phyloP scores from a whole-genome alignment of 2,113 vertebrate species.

The Sebastes schlegelii region DNA sequence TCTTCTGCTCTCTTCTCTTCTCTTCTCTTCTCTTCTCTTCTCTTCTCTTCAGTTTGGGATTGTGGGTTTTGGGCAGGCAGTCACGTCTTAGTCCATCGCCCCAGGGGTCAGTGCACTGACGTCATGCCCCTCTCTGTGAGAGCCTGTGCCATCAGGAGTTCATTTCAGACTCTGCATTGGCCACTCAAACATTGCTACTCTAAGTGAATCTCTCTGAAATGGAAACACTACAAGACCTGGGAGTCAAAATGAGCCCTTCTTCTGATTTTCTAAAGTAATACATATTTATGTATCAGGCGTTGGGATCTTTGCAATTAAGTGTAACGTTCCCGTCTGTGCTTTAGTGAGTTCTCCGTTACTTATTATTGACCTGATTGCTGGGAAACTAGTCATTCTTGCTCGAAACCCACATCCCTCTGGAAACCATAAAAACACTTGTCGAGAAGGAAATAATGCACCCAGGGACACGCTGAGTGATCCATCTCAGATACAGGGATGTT shows the following conservation, averaged over 20 bases:
- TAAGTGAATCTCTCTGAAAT: slow-evolving; percentile 40
- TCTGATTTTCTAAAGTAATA: slow-evolving; percentile 41
- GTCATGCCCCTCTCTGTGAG: slow-evolving; percentile 70
- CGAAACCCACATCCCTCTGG: slow-evolving; percentile 24
- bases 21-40: too few relatives aligned
- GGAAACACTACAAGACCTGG: slow-evolving; percentile 44
- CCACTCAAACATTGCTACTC: slow-evolving; percentile 29
- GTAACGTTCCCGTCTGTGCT: slow-evolving; percentile 47
- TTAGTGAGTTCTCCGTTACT: slow-evolving; percentile 22
- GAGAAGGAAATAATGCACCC: slow-evolving; percentile 7
- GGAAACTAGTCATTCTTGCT: slow-evolving; percentile 42
- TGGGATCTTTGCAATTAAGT: slow-evolving; percentile 42
- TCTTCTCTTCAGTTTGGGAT: too few relatives aligned
- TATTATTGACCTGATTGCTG: slow-evolving; percentile 56
- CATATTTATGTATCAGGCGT: slow-evolving; percentile 51
- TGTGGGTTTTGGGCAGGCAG: slow-evolving; percentile 42
- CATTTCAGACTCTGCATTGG: slow-evolving; percentile 50
- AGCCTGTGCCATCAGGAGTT: slow-evolving; percentile 60
- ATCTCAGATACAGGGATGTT: slow-evolving; percentile 15
- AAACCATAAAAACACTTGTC: slow-evolving; percentile 56
- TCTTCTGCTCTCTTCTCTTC: too few relatives aligned
- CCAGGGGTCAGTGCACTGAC: slow-evolving; percentile 69
- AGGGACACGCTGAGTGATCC: slow-evolving; percentile 32
- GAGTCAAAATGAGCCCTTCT: slow-evolving; percentile 43
- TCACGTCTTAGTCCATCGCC: slow-evolving; percentile 62